Percentiles rank a stretch among this genome's conserved stretches.
phyloP scores from a whole-genome alignment of 2,113 vertebrate species.

The Bungarus multicinctus region DNA sequence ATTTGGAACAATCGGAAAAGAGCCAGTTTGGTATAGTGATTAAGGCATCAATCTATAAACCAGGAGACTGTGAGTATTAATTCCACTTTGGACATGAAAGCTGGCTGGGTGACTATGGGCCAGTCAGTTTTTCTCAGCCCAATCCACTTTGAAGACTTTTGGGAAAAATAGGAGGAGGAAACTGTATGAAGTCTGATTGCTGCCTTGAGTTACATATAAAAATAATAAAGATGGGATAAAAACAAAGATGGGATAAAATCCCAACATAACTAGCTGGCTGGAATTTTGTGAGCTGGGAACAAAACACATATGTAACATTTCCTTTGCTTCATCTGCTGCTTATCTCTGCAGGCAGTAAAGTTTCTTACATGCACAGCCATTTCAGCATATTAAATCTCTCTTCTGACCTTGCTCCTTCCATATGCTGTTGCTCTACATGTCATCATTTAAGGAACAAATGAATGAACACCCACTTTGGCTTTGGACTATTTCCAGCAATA shows the following conservation, averaged over 20 bases:
- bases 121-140: not conserved
- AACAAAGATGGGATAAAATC: not conserved
- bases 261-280: not conserved
- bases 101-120: not conserved
- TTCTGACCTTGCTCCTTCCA: not conserved
- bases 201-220: not conserved
- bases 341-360: not conserved
- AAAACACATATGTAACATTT: not conserved
- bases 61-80: not conserved
- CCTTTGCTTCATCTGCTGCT: not conserved
- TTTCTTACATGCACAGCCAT: not conserved
- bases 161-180: not conserved
- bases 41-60: not conserved
- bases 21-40: not conserved
- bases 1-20: not conserved
- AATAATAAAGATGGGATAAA: not conserved
- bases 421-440: not conserved
- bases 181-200: not conserved
- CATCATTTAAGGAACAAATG: conserved; percentile 7
- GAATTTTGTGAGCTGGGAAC: not conserved
- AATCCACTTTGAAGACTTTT: not conserved
- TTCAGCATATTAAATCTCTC: not conserved
- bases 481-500: not conserved
- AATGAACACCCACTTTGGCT: conserved; percentile 1
- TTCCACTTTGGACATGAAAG: not conserved